phyloP scores from a whole-genome alignment of 2,113 vertebrate genomes.

The Hydropotes inermis region DNA sequence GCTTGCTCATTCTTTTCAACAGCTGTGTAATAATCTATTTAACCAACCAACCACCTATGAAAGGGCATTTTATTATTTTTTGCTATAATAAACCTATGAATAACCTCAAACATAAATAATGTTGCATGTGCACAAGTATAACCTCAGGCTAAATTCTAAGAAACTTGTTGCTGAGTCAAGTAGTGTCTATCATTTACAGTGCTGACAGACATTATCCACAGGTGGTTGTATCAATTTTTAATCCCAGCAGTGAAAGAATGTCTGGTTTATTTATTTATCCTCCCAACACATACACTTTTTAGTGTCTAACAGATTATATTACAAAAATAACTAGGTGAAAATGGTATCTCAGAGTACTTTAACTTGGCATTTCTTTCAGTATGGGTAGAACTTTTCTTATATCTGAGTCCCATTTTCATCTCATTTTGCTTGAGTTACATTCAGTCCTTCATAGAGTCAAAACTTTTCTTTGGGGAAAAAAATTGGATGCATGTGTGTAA shows the following conservation, averaged over 20 bases:
- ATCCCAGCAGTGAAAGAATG: not conserved
- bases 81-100: not conserved
- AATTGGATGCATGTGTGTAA: not conserved
- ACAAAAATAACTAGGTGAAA: conserved; percentile 34
- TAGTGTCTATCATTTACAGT: not conserved
- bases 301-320: not conserved
- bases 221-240: not conserved
- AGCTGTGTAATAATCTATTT: not conserved
- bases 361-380: conserved; percentile 21
- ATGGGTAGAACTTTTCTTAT: not conserved
- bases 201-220: not conserved
- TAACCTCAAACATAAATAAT: not conserved
- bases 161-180: not conserved
- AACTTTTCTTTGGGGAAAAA: conserved; percentile 11
- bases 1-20: not conserved
- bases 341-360: not conserved
- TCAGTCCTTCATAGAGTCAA: not conserved
- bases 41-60: not conserved
- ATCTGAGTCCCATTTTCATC: not conserved
- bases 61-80: not conserved
- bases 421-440: not conserved
- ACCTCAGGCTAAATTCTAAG: not conserved
- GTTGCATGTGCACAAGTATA: not conserved
- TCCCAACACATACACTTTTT: not conserved
- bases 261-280: not conserved